Base-by-base conservation (phyloP, 2,888 invertebrate species). In the Trachelus tabidus region DNA sequence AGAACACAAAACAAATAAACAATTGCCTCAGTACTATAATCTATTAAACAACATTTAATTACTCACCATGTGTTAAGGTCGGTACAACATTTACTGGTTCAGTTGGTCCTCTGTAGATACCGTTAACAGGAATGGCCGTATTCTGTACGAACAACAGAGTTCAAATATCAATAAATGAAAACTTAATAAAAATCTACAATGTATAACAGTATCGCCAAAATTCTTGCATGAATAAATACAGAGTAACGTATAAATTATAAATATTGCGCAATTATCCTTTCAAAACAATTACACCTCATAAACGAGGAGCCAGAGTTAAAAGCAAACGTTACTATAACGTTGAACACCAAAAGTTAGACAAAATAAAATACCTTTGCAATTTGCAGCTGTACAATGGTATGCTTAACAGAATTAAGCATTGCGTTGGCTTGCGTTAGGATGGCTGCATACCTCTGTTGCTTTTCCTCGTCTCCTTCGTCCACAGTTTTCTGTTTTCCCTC, bases 361-460 rank as follows among this genome's bases (percentile, higher is more conserved):
- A 71, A 71, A 76, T 73, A 82, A 87, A 89, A 89, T 93, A 97
- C 97, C 95, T 99, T 99, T 86, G 98, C 98, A 92, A 99, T 98
- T 94, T 99, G 99, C 86, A 99, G 94, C 89, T 98, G 95, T 84
- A 99, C 98, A 93, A 99, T 99, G 88, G 98, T 97, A 94, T 99
- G 99, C 93, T 99, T 99, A 85, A 99, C 97, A 88, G 98, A 97
- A 93, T 99, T 98, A 92, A 99, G 94, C 96, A 99, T 97, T 81
- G 95, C 95, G 96, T 98, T 88, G 1, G 91, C 91, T 81, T 91
- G 91, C 6, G 83, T 84, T 69, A 91, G 85, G 74, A 91, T 85
- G 71, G 87, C 85, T 15, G 83, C 78, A 79, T 91, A 91, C 73
- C 85, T 88, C 56, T 87, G 82, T 34, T 84, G 83, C 33, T 84